Conservation (phyloP, 2,888 invertebrate genomes). For the Eustalomyia histrio region DNA sequence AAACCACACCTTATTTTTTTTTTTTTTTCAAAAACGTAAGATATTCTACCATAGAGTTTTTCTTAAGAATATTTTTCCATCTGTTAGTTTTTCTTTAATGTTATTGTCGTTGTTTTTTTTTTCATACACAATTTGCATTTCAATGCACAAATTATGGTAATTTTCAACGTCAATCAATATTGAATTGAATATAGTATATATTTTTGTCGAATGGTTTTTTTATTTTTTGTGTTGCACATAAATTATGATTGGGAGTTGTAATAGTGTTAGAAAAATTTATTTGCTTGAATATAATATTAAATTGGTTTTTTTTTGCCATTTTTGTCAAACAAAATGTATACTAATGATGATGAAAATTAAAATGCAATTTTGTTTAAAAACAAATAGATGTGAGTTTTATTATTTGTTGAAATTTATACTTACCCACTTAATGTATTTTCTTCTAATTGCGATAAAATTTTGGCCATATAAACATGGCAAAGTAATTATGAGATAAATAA, state of each 20-base stretch:
- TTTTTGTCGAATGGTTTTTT: constrained; percentile 9
- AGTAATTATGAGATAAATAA: too few species aligned
- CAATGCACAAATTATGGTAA: constrained; percentile 64
- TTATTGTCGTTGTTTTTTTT: not conserved
- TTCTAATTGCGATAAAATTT: too few species aligned
- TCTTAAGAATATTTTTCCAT: constrained; percentile 60
- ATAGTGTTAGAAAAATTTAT: constrained; percentile 48
- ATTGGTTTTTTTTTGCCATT: constrained; percentile 48
- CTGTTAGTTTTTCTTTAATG: constrained; percentile 46
- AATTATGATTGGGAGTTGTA: constrained; percentile 47
- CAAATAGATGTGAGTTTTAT: not conserved
- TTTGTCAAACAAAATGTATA: constrained; percentile 52
- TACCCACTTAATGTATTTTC: too few species aligned
- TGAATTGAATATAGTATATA: constrained; percentile 54
- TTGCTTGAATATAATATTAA: constrained; percentile 31
- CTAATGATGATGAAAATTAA: constrained; percentile 45
- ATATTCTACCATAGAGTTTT: constrained; percentile 26
- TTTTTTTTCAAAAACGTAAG: constrained; percentile 18
- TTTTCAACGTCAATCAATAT: constrained; percentile 64
- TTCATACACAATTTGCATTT: constrained; percentile 53
- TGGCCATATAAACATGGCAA: too few species aligned
- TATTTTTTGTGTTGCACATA: constrained; percentile 33
- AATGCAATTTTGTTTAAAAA: not conserved
- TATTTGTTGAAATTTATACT: not conserved
- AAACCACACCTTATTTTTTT: constrained; percentile 52